These are phyloP conservation scores for Zaprionus ornatus DNA, from an alignment of 1,140 invertebrate species.

Conservation along the genomic window DNA sequence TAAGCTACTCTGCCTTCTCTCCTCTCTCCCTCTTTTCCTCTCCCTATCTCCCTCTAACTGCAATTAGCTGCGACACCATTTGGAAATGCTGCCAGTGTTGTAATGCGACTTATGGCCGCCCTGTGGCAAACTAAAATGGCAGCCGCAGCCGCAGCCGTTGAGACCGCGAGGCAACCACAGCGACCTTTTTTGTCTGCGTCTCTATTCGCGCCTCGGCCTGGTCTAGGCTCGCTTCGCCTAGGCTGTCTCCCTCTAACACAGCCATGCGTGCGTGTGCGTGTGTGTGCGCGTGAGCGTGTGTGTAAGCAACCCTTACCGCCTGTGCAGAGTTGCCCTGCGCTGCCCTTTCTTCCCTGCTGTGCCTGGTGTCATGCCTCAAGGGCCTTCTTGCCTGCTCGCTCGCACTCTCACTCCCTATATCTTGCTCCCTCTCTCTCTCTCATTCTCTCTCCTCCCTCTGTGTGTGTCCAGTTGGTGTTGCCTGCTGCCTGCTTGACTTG, in stretches of 20 bases:
- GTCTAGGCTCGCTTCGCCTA: slow-evolving; percentile 11
- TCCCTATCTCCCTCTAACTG: neutral
- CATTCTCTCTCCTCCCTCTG: neutral
- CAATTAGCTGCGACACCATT: slow-evolving; percentile 3
- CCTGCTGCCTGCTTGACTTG: slow-evolving; percentile 42
- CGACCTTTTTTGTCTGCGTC: slow-evolving; percentile 8
- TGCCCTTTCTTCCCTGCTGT: neutral
- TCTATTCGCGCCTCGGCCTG: slow-evolving; percentile 11
- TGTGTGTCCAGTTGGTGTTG: slow-evolving; percentile 39
- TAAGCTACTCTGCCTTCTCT: neutral
- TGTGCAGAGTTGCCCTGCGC: slow-evolving; percentile 12
- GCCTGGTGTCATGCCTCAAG: neutral
- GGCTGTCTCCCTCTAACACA: neutral
- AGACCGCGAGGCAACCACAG: too few species aligned
- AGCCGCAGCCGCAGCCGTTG: neutral
- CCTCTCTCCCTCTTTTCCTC: neutral
- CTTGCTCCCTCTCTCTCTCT: neutral
- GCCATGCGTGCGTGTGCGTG: slow-evolving; percentile 4
- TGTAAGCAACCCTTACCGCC: slow-evolving; percentile 56
- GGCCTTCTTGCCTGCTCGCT: slow-evolving; percentile 9
- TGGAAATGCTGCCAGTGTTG: slow-evolving; percentile 1
- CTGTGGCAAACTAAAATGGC: slow-evolving; percentile 25
- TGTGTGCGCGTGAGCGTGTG: slow-evolving; percentile 29
- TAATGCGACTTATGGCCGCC: slow-evolving; percentile 20
- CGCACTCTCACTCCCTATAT: neutral